Base-by-base conservation (phyloP, 1,140 invertebrate genomes). In the Solenopsis fugax region DNA sequence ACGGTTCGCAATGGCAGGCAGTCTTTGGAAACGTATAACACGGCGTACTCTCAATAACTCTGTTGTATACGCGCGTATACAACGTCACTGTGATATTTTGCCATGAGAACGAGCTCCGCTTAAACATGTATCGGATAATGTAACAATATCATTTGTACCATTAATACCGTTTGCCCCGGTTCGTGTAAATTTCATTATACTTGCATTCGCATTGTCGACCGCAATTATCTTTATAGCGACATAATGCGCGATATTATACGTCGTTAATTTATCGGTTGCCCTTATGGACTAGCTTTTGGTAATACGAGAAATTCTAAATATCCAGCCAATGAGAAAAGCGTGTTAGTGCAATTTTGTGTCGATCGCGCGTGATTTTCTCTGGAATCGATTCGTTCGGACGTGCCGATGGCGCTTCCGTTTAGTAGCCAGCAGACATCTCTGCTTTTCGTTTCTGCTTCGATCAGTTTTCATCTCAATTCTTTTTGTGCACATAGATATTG, bases 141-240 rank as follows among this genome's bases (percentile, higher is more conserved):
- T 82, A 82, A 82, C 80, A 82, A 82, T 73, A 82, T 82, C 80
- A 82, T 60, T 82, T 73, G 52, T 82, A 48, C 21, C 69, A 82
- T 82, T 82, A 82, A 82, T 82, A 58, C 41, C 37, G 24, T 82
- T 82, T 73, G 24, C 62, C 7, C 41, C 3, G 67, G 80, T 34
- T 82, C 73, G 67, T 82, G 54, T 48, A 82, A 82, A 82, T 82
- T 82, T 82, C 67, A 82, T 82, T 82, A 73, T 73, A 82, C 67
- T 82, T 60, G 80, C 69, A 73, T 60, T 60, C 37, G 54, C 80
- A 73, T 73, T 82, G 80, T 73, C 71, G 54, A 73, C 54, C 67
- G 37, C 69, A 82, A 73, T 81, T 81, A 81, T 81, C 77, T 81
- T 81, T 81, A 81, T 56, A 81, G 48, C 34, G 77, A 56, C 48